Conservation (phyloP, 2,888 invertebrate species). For the Lathronympha strigana region DNA sequence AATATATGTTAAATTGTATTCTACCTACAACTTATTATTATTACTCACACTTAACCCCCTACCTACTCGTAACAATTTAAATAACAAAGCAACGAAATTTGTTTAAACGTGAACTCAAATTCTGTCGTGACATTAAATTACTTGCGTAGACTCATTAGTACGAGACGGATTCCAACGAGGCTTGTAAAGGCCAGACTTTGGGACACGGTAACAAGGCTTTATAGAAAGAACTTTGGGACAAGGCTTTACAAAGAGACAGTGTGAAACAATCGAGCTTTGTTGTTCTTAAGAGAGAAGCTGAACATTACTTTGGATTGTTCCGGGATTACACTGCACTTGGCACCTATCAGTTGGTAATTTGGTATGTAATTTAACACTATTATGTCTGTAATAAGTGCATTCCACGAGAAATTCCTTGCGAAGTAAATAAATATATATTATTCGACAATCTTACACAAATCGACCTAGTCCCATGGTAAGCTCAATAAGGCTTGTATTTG, state of each 20-base stretch:
- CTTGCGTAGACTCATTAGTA: slow-evolving; percentile 4
- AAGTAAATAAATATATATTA: no score
- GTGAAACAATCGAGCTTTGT: slow-evolving; percentile 1
- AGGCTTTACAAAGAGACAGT: not conserved
- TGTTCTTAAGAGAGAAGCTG: not conserved
- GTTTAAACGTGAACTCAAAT: not conserved
- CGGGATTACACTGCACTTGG: not conserved
- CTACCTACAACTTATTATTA: not conserved
- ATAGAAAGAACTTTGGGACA: not conserved
- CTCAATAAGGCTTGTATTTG: no score
- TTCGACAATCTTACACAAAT: no score
- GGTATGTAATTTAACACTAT: no score
- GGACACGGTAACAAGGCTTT: no score
- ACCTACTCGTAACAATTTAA: not conserved
- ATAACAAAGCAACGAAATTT: not conserved
- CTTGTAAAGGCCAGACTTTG: no score
- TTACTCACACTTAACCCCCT: not conserved
- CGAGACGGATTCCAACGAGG: no score
- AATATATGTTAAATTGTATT: not conserved
- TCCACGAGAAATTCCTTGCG: no score
- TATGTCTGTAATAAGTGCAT: no score
- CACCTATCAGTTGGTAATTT: no score
- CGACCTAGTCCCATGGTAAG: no score
- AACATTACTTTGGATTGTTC: not conserved
- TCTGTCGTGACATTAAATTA: slow-evolving; percentile 6